Conservation (phyloP, 1,140 invertebrate genomes). For the Lucilia sericata region DNA sequence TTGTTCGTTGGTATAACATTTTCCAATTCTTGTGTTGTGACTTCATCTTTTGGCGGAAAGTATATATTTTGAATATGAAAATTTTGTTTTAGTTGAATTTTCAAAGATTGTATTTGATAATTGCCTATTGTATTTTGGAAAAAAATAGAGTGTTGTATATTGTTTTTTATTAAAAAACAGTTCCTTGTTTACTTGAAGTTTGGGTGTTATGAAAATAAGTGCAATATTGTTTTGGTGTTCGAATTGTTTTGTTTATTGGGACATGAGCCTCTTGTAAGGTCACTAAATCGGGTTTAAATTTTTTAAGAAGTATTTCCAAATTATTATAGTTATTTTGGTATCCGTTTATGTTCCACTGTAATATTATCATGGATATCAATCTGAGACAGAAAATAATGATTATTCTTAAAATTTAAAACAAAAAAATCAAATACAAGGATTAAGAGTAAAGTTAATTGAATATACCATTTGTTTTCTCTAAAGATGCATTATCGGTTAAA, state of each 20-base stretch:
- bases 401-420: no score
- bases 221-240: slow-evolving; percentile 4
- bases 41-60: not conserved
- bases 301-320: no score
- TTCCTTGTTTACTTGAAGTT: slow-evolving; percentile 31
- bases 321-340: no score
- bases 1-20: not conserved
- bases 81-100: not conserved
- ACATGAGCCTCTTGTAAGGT: slow-evolving; percentile 30
- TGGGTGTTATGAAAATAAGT: slow-evolving; percentile 25
- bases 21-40: not conserved
- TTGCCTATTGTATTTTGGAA: no score
- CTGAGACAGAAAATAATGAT: no score
- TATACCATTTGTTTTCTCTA: no score
- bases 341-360: no score
- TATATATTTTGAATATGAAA: not conserved
- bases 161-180: not conserved
- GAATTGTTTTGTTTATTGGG: not conserved
- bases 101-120: no score
- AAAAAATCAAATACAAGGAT: no score
- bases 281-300: slow-evolving; percentile 15
- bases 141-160: slow-evolving; percentile 7
- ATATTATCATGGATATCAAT: not conserved
- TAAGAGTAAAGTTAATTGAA: no score
- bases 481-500: no score